Conservation (phyloP, 2,113 vertebrate genomes). For the Protobothrops flavoviridis region DNA sequence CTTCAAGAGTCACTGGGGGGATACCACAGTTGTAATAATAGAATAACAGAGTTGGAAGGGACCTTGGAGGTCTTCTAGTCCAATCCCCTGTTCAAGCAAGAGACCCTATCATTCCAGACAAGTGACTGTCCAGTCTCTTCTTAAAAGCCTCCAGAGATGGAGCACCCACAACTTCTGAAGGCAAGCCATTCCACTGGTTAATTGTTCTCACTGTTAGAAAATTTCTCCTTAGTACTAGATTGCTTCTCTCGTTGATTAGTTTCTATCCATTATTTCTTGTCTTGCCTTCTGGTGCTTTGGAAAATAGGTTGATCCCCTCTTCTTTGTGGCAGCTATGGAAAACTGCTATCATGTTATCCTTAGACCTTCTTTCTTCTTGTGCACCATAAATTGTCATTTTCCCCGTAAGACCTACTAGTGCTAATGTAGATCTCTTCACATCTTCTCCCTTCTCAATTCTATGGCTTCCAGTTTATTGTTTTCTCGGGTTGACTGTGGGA, state of each 20-base stretch:
- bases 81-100: neutral
- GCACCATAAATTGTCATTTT: neutral
- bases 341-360: neutral
- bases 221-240: neutral
- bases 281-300: neutral
- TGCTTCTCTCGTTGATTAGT: neutral
- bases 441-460: neutral
- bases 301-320: neutral
- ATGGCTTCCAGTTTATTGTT: neutral
- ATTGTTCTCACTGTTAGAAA: neutral
- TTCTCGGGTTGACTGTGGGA: neutral
- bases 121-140: neutral
- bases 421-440: neutral
- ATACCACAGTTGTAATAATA: neutral
- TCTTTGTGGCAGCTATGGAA: neutral
- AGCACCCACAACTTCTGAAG: neutral
- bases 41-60: neutral
- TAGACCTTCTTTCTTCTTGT: neutral
- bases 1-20: neutral
- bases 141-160: neutral
- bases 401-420: neutral
- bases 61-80: neutral
- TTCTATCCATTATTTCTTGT: neutral
- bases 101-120: neutral
- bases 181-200: neutral